Percentiles rank a stretch among this genome's conserved stretches.
These are phyloP conservation scores for Psilopogon haemacephalus DNA, from an alignment of 2,113 vertebrate genomes.

Conservation along the genomic window DNA sequence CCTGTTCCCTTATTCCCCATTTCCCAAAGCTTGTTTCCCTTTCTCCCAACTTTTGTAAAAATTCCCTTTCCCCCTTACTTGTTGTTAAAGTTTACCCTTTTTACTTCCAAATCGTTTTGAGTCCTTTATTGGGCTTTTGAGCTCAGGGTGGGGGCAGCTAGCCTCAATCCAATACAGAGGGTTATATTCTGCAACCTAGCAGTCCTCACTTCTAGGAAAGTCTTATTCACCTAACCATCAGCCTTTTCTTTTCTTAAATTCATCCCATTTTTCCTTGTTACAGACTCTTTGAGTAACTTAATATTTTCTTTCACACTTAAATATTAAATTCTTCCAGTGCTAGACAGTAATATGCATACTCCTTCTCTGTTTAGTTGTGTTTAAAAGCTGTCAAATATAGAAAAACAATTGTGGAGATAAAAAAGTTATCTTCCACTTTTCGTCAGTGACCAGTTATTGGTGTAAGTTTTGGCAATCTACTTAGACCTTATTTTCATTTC, in stretches of 20 bases:
- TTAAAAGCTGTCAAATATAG: background rate
- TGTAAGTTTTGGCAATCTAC: background rate
- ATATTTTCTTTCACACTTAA: background rate
- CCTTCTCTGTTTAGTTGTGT: slow-evolving; percentile 20
- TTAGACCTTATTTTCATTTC: background rate
- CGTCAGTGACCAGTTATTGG: background rate
- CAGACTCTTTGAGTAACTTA: background rate
- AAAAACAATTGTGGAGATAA: background rate
- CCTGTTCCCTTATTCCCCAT: no score
- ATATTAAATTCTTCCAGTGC: slow-evolving; percentile 14
- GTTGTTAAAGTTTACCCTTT: no score
- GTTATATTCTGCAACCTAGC: slow-evolving; percentile 57
- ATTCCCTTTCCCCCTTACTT: no score
- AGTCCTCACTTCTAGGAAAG: slow-evolving; percentile 32
- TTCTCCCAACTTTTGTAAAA: no score
- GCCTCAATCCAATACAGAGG: no score
- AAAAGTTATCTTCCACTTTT: background rate
- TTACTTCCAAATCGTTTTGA: no score
- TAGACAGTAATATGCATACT: background rate
- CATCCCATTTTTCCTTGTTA: slow-evolving; percentile 30
- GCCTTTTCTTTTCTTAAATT: slow-evolving; percentile 44
- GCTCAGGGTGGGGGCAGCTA: no score
- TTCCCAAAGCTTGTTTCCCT: no score
- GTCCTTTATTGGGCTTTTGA: no score
- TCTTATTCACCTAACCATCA: background rate